These are phyloP conservation scores for Chelon auratus DNA, from an alignment of 2,797 vertebrate species.

Conservation along the genomic window DNA sequence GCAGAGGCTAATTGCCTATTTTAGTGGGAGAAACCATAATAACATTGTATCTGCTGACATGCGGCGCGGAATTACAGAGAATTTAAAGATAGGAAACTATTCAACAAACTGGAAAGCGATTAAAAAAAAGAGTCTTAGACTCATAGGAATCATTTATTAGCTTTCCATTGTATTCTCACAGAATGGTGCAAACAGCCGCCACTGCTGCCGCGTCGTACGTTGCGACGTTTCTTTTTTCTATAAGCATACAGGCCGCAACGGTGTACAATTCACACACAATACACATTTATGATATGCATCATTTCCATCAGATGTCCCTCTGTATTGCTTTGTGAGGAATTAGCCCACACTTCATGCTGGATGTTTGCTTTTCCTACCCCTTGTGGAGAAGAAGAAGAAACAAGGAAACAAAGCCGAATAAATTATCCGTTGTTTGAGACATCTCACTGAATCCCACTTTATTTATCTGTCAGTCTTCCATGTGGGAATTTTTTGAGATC, in stretches of 20 bases:
- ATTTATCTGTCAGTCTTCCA: constrained; percentile 59
- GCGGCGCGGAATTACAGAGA: constrained; percentile 17
- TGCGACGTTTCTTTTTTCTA: constrained; percentile 1
- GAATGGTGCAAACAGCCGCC: constrained; percentile 22
- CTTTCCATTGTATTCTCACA: constrained; percentile 28
- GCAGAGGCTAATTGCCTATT: constrained; percentile 53
- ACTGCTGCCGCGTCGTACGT: constrained; percentile 5
- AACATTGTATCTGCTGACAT: constrained; percentile 34
- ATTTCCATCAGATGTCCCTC: constrained; percentile 25
- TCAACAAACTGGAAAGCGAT: constrained; percentile 7
- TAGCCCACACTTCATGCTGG: constrained; percentile 33
- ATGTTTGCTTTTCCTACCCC: constrained; percentile 52
- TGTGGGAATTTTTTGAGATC: constrained; percentile 56
- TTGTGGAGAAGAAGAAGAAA: constrained; percentile 43
- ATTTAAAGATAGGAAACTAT: constrained; percentile 7
- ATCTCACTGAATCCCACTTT: constrained; percentile 57
- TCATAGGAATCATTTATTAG: constrained; percentile 14
- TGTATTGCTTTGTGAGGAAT: constrained; percentile 36
- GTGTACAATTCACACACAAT: constrained; percentile 10
- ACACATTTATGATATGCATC: constrained; percentile 26
- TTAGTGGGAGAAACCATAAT: constrained; percentile 40
- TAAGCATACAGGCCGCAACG: background rate
- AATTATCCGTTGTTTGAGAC: constrained; percentile 56
- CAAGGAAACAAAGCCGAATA: constrained; percentile 60
- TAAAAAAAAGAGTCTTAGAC: constrained; percentile 1